These are phyloP conservation scores for Rotaria macrura DNA, from an alignment of 2,888 invertebrate species.

Conservation along the genomic window DNA sequence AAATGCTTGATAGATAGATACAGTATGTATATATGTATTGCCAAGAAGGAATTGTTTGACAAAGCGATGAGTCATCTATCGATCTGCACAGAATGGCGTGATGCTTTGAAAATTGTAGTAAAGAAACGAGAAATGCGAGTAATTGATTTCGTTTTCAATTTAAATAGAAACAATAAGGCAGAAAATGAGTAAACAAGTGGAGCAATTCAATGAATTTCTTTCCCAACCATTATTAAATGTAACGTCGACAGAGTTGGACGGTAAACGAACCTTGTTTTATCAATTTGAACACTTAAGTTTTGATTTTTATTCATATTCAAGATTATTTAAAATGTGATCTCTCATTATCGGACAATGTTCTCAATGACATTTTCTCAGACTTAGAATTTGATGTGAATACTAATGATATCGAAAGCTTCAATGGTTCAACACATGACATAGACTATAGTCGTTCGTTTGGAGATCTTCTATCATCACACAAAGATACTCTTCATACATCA, in stretches of 20 bases:
- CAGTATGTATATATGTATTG: too few relatives aligned
- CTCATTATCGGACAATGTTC: background rate
- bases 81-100: background rate
- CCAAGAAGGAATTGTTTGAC: background rate
- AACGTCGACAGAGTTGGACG: too few relatives aligned
- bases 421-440: background rate
- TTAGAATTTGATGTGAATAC: background rate
- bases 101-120: background rate
- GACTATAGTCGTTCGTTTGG: background rate
- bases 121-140: too few relatives aligned
- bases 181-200: too few relatives aligned
- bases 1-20: too few relatives aligned
- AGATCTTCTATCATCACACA: background rate
- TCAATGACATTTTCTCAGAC: background rate
- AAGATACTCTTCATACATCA: background rate
- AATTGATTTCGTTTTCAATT: too few relatives aligned
- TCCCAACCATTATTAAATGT: background rate
- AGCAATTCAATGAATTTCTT: background rate
- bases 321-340: background rate
- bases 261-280: too few relatives aligned
- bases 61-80: background rate
- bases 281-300: too few relatives aligned
- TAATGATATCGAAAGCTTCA: background rate
- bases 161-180: too few relatives aligned
- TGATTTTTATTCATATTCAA: too few relatives aligned